Base-by-base conservation (phyloP, 2,888 invertebrate species). In the Dexiosoma caninum region DNA sequence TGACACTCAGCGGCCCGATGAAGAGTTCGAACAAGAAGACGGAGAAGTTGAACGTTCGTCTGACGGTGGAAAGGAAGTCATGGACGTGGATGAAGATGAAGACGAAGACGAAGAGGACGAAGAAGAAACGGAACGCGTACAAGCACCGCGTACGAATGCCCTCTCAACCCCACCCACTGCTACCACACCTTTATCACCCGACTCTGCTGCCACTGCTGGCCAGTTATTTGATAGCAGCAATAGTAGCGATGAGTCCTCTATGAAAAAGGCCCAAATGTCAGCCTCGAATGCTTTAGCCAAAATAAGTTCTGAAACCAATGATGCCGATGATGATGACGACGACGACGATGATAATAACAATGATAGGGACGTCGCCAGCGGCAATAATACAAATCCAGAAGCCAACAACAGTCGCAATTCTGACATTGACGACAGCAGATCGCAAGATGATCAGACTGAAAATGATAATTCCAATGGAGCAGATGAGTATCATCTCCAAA, bases 211-310 rank as follows among this genome's bases (percentile, higher is more conserved):
- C 78, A 87, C 86, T 60, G 88, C 88, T 7, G 88, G 88, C 2
- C 89, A 87, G 83, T 84, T 88, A 81, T 89, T 88, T 76, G 89
- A 88, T 72, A 88, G 87, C 85, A 89, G 89, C 85, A 88, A 87
- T 81, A 88, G 88, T 83, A 88, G 87, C 84, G 88, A 88, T 62
- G 89, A 85, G 62, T 84, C 84, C 16, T 86, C 86, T 16, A 86
- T 88, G 87, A 88, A 87, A 46, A 86, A 88, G 82, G 86, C 89
- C 14, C 88, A 88, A 82, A 84, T 87, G 84, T 86, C 87, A 19
- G 88, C 88, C 16, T 85, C 86, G 2, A 84, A 88, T 69, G 88
- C 87, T 8, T 83, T 88, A 79, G 87, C 86, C 51, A 86, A 87
- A 83, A 88, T 88, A 80, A 75, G 75, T 27, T 71, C 81, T 1